Percentiles rank a stretch among this genome's conserved stretches.
phyloP scores from a whole-genome alignment of 2,113 vertebrate species.

The Ptilonorhynchus violaceus region DNA sequence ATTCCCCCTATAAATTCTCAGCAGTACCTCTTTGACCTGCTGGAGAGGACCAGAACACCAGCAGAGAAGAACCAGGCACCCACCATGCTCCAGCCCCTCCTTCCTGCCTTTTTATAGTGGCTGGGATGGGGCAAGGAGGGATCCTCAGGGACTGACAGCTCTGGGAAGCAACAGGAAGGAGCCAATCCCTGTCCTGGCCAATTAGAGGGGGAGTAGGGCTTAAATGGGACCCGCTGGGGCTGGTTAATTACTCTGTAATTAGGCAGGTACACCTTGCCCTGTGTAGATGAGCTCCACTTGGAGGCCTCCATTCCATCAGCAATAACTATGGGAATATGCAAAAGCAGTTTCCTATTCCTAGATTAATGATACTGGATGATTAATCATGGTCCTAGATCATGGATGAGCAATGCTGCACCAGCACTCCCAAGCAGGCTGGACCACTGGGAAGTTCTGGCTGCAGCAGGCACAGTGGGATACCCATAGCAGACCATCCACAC shows the following conservation, averaged over 20 bases:
- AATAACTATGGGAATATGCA: background rate
- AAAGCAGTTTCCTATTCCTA: background rate
- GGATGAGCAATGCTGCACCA: background rate
- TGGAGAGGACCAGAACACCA: accelerated
- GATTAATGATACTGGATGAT: background rate
- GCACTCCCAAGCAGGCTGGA: background rate
- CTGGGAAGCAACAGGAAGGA: background rate
- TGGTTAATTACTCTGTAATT: background rate
- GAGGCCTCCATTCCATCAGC: background rate
- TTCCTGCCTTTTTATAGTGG: background rate
- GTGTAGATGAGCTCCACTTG: background rate
- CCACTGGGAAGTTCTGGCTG: too few relatives aligned
- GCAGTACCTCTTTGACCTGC: accelerated
- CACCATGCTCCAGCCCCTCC: accelerated
- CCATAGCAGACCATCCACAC: background rate
- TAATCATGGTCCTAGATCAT: background rate
- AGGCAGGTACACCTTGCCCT: background rate
- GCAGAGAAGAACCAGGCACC: accelerated
- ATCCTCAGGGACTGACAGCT: background rate
- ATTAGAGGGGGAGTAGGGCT: background rate
- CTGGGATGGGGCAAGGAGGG: background rate
- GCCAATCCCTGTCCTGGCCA: background rate
- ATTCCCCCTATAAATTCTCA: accelerated
- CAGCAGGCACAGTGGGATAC: background rate
- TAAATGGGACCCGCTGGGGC: background rate